Percentiles rank a stretch among this genome's conserved stretches.
phyloP scores from a whole-genome alignment of 2,888 invertebrate species.

The Stenodema calcarata region DNA sequence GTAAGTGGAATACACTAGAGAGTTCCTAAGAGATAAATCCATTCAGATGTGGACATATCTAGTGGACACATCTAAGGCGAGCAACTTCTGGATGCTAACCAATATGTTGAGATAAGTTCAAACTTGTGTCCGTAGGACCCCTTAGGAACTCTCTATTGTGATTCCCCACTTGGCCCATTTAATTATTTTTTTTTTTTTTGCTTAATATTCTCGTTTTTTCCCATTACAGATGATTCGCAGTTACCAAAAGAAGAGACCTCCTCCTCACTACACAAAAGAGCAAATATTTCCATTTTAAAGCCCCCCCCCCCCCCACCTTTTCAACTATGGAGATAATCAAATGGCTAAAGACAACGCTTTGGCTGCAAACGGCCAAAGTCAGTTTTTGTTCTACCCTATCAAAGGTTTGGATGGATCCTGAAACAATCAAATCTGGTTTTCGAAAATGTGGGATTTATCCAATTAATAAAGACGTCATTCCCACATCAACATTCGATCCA shows the following conservation, averaged over 20 bases:
- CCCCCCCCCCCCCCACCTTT: constrained; percentile 56
- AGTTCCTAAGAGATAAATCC: too few species aligned
- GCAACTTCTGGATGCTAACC: too few species aligned
- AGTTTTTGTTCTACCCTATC: constrained; percentile 56
- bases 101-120: too few species aligned
- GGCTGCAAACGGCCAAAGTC: constrained; percentile 56
- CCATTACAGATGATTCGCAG: constrained; percentile 51
- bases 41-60: too few species aligned
- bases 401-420: constrained; percentile 56
- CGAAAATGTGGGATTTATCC: constrained; percentile 58
- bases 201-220: constrained; percentile 12
- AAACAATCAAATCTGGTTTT: constrained; percentile 57
- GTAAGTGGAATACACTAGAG: too few species aligned
- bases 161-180: constrained; percentile 25
- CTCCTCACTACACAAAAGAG: constrained; percentile 49
- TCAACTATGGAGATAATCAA: constrained; percentile 56
- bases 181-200: constrained; percentile 5
- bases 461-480: constrained; percentile 53
- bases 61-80: too few species aligned
- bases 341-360: constrained; percentile 57
- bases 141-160: not conserved
- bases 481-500: constrained; percentile 49
- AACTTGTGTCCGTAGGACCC: too few species aligned
- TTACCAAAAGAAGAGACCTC: constrained; percentile 49
- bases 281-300: constrained; percentile 50